Conservation (phyloP, 2,888 invertebrate species). For the Phlogophora meticulosa region DNA sequence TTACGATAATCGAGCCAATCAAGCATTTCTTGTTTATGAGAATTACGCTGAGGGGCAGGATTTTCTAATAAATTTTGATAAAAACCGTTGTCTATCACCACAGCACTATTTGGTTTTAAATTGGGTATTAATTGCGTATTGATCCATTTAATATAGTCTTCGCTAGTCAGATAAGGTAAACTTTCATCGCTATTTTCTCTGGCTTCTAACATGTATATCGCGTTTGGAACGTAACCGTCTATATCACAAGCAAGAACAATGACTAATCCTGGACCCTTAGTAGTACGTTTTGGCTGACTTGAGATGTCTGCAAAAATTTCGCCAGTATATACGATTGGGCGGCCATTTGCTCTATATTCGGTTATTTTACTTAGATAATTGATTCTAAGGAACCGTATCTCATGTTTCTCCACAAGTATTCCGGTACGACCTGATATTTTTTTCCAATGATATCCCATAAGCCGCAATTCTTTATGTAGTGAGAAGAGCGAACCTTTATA, state of each 20-base stretch:
- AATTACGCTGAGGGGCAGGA: slow-evolving; percentile 19
- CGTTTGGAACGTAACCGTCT: slow-evolving; percentile 36
- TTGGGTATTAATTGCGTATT: slow-evolving; percentile 27
- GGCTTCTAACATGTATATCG: slow-evolving; percentile 26
- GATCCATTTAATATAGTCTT: slow-evolving; percentile 33
- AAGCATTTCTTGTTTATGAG: slow-evolving; percentile 40
- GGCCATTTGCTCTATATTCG: slow-evolving; percentile 34
- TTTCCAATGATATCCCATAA: slow-evolving; percentile 29
- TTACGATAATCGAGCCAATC: slow-evolving; percentile 37
- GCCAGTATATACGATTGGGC: slow-evolving; percentile 37
- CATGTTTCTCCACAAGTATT: slow-evolving; percentile 31
- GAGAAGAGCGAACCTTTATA: slow-evolving; percentile 6
- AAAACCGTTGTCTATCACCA: slow-evolving; percentile 31
- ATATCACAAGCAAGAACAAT: slow-evolving; percentile 32
- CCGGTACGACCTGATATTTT: background rate
- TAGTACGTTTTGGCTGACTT: background rate
- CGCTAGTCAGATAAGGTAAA: slow-evolving; percentile 10
- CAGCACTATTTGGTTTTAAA: slow-evolving; percentile 37
- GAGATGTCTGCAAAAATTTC: slow-evolving; percentile 25
- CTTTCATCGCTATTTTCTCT: slow-evolving; percentile 1
- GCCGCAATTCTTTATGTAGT: slow-evolving; percentile 10
- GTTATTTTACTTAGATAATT: slow-evolving; percentile 36
- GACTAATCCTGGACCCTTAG: slow-evolving; percentile 25
- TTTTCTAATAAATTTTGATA: slow-evolving; percentile 35
- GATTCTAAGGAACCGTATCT: slow-evolving; percentile 28